Evolutionary conservation across 2,888 invertebrate genomes (phyloP).

Genomic region (Lepidocyrtinus sp.): DNA sequence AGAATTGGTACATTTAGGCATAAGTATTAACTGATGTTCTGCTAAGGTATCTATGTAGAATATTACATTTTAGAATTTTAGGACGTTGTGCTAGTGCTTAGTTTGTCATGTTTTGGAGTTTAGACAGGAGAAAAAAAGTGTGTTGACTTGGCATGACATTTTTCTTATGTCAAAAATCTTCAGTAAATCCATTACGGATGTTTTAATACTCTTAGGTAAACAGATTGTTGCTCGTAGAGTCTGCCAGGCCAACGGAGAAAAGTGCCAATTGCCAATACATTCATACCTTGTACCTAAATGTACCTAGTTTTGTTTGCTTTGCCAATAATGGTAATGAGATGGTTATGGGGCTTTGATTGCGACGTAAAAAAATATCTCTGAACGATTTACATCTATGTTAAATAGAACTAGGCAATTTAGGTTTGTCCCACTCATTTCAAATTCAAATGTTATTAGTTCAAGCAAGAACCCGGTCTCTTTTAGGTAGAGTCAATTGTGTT

Average conservation of each 20-base stretch:
- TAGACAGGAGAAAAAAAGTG: not conserved
- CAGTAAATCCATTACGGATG: not conserved
- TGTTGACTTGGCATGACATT: conserved; percentile 7
- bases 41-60: no score
- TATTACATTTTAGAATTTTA: no score
- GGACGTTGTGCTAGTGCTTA: no score
- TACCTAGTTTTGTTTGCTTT: not conserved
- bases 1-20: not conserved
- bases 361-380: not conserved
- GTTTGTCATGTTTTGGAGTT: not conserved
- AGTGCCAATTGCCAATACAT: not conserved
- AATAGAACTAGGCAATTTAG: not conserved
- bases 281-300: no score
- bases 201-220: conserved; percentile 3
- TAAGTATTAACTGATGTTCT: no score
- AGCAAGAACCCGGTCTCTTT: not conserved
- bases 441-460: conserved; percentile 1
- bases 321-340: conserved; percentile 19
- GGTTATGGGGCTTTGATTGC: not conserved
- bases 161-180: not conserved
- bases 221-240: not conserved
- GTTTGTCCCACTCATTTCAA: not conserved
- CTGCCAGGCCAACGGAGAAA: not conserved
- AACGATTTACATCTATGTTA: not conserved
- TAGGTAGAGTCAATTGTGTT: not conserved